These are phyloP conservation scores for Encarsia formosa DNA, from an alignment of 2,888 invertebrate genomes.

Conservation along the genomic window DNA sequence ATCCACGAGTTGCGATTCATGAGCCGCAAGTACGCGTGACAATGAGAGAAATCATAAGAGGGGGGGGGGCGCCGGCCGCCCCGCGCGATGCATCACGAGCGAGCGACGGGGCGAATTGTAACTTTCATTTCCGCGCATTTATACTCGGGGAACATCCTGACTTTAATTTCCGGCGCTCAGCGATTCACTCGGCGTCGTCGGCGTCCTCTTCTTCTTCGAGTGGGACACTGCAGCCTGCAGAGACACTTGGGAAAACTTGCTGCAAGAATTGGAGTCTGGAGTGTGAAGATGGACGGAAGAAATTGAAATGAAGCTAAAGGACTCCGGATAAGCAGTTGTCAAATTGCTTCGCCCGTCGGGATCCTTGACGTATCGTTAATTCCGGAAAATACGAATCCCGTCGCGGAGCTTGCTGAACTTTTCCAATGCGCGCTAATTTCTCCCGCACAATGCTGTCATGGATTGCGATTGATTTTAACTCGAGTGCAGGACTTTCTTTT, in stretches of 20 bases:
- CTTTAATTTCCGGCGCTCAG: slow-evolving; percentile 33
- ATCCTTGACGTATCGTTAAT: no score
- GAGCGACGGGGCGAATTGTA: slow-evolving; percentile 12
- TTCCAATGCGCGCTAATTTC: no score
- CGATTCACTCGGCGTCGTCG: neutral
- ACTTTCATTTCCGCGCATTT: slow-evolving; percentile 28
- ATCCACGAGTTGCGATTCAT: no score
- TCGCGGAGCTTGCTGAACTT: no score
- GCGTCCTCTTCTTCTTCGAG: no score
- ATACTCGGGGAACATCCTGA: slow-evolving; percentile 27
- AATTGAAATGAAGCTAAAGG: slow-evolving; percentile 13
- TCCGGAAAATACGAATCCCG: no score
- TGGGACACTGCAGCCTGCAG: neutral
- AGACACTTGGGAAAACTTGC: neutral
- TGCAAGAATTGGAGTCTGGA: neutral
- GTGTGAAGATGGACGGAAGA: neutral
- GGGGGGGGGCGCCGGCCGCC: neutral
- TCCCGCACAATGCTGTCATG: no score
- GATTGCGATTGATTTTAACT: no score
- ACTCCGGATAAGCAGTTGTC: slow-evolving; percentile 15
- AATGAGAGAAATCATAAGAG: no score
- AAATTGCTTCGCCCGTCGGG: slow-evolving; percentile 18
- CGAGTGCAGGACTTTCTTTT: no score
- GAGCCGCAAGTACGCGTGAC: no score
- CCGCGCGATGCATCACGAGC: neutral